Percentiles rank a stretch among this genome's conserved stretches.
phyloP scores from a whole-genome alignment of 2,113 vertebrate species.

The Daphoenositta chrysoptera region DNA sequence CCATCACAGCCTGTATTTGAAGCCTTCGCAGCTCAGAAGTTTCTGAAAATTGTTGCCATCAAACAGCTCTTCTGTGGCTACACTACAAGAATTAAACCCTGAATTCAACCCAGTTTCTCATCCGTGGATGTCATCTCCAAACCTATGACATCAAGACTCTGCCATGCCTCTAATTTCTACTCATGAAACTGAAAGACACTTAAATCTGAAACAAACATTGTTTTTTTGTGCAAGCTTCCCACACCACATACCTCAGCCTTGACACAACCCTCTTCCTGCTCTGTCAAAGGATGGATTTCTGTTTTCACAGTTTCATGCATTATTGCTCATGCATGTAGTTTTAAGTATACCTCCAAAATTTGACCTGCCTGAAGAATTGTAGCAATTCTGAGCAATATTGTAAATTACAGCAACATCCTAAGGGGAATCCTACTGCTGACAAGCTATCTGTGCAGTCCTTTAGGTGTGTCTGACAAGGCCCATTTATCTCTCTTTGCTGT shows the following conservation, averaged over 20 bases:
- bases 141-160: not conserved
- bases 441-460: not conserved
- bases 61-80: not conserved
- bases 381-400: not conserved
- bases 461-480: not conserved
- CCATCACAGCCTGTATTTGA: not conserved
- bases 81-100: not conserved
- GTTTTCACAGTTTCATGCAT: not conserved
- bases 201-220: not conserved
- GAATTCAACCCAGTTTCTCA: not conserved
- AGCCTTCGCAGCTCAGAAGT: not conserved
- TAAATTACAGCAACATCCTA: not conserved
- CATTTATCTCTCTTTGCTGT: not conserved
- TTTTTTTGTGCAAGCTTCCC: not conserved
- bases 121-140: not conserved
- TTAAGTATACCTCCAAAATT: not conserved
- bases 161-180: not conserved
- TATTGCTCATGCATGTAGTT: not conserved
- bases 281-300: not conserved
- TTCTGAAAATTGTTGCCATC: not conserved
- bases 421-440: not conserved
- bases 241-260: not conserved
- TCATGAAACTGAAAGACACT: not conserved
- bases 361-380: not conserved
- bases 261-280: not conserved